These are phyloP conservation scores for Petrolisthes cinctipes DNA, from an alignment of 2,888 invertebrate genomes.

Conservation along the genomic window DNA sequence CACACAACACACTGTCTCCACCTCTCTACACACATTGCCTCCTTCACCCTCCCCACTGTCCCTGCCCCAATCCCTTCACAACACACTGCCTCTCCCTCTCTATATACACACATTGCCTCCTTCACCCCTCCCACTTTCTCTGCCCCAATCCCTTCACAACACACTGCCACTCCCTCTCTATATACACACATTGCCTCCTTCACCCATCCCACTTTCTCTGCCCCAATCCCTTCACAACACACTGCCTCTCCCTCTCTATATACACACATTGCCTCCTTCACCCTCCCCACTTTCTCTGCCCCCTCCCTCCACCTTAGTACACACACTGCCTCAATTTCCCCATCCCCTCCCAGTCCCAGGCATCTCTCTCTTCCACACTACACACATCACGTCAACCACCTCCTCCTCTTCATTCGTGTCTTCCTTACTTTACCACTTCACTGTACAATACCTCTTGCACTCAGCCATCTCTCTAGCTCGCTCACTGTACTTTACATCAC, in stretches of 20 bases:
- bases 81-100: not conserved
- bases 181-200: slow-evolving; percentile 3
- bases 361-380: too few species aligned
- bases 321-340: not conserved
- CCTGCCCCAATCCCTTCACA: not conserved
- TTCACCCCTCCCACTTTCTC: not conserved
- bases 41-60: slow-evolving; percentile 13
- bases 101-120: not conserved
- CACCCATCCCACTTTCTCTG: slow-evolving; percentile 4
- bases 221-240: not conserved
- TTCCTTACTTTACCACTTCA: too few species aligned
- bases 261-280: not conserved
- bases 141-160: not conserved
- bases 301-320: not conserved
- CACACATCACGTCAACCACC: too few species aligned
- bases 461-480: too few species aligned
- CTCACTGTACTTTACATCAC: too few species aligned
- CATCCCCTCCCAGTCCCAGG: too few species aligned
- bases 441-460: too few species aligned
- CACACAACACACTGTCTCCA: not conserved
- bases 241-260: slow-evolving; percentile 2
- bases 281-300: slow-evolving; percentile 9
- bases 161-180: not conserved
- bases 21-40: slow-evolving; percentile 1
- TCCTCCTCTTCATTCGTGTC: too few species aligned